Evolutionary conservation across 2,888 invertebrate genomes (phyloP).

Genomic region (Ennomos fuscantarius): DNA sequence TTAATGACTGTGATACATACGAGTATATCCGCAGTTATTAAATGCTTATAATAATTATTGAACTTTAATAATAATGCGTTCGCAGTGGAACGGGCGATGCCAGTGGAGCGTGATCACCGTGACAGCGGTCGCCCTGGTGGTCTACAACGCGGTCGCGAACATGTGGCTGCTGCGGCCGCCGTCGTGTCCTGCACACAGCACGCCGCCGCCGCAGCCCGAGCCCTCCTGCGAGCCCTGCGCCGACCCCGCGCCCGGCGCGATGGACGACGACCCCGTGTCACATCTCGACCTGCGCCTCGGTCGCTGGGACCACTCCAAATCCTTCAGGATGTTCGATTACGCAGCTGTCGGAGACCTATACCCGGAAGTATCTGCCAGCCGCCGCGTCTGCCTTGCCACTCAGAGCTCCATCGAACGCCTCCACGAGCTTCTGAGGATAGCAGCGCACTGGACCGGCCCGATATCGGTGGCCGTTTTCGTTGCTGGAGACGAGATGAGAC

Average conservation of each 20-base stretch:
- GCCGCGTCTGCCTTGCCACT: slow-evolving; percentile 91
- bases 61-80: background rate
- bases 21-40: too few species aligned
- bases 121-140: slow-evolving; percentile 86
- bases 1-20: too few species aligned
- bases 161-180: slow-evolving; percentile 71
- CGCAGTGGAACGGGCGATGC: slow-evolving; percentile 83
- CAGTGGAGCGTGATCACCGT: slow-evolving; percentile 89
- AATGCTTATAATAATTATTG: too few species aligned
- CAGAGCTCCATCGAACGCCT: slow-evolving; percentile 94
- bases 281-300: slow-evolving; percentile 88
- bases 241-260: slow-evolving; percentile 57
- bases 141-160: slow-evolving; percentile 81
- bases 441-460: slow-evolving; percentile 93
- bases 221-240: slow-evolving; percentile 72
- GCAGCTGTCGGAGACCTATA: slow-evolving; percentile 89
- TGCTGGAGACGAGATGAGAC: slow-evolving; percentile 90
- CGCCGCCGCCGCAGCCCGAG: slow-evolving; percentile 54
- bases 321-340: slow-evolving; percentile 90
- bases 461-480: slow-evolving; percentile 94
- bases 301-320: slow-evolving; percentile 89
- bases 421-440: slow-evolving; percentile 90
- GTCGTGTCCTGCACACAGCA: slow-evolving; percentile 56
- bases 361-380: slow-evolving; percentile 83
- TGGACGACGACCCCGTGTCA: slow-evolving; percentile 80